These are phyloP conservation scores for Hetaerina titia DNA, from an alignment of 2,888 invertebrate species.

Conservation along the genomic window DNA sequence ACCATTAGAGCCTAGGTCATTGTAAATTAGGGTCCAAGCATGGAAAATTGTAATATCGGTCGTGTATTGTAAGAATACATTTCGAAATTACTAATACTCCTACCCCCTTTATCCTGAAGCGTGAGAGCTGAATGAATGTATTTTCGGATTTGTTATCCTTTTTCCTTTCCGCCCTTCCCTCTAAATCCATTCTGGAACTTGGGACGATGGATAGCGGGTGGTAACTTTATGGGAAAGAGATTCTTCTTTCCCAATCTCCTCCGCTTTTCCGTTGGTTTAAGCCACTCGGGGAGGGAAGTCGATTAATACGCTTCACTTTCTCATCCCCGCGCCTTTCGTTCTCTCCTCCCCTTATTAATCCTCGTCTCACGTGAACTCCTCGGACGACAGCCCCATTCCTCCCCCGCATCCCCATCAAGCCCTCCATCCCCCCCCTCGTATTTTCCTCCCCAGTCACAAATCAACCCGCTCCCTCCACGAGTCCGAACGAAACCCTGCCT, in stretches of 20 bases:
- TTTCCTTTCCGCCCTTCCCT: background rate
- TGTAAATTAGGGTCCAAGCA: no score
- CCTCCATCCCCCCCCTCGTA: background rate
- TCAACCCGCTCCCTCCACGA: background rate
- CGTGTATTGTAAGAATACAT: no score
- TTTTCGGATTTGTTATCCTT: background rate
- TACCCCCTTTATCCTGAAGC: no score
- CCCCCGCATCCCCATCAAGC: background rate
- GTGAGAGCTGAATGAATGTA: background rate
- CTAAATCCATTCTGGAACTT: background rate
- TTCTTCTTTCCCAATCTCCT: background rate
- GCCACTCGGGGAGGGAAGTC: background rate
- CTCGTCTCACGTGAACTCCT: background rate
- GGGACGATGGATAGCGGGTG: background rate
- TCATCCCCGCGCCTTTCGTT: background rate
- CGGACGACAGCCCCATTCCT: background rate
- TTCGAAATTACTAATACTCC: no score
- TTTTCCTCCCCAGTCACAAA: background rate
- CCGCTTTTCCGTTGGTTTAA: background rate
- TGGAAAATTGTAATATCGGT: no score
- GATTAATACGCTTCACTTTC: background rate
- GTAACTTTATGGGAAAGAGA: background rate
- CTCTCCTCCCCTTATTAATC: background rate
- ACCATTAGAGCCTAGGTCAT: no score
- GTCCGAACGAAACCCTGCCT: background rate